Conservation (phyloP, 2,797 vertebrate genomes). For the Macrochelys suwanniensis region DNA sequence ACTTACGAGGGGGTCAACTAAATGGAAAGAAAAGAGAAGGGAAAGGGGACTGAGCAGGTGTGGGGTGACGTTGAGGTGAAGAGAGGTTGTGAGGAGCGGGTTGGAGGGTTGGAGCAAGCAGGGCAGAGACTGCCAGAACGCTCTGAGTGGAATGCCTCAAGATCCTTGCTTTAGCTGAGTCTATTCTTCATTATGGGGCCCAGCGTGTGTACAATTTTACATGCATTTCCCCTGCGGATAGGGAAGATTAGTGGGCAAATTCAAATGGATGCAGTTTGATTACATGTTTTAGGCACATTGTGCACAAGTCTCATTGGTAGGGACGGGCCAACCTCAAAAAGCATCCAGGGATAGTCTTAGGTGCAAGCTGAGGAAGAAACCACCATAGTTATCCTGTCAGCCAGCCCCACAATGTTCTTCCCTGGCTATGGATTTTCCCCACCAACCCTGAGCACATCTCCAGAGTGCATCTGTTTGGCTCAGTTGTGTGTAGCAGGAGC, state of each 20-base stretch:
- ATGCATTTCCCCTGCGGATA: neutral
- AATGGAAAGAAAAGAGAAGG: neutral
- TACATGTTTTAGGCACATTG: neutral
- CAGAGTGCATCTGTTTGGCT: neutral
- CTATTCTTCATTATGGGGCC: neutral
- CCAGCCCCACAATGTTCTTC: neutral
- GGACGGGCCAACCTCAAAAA: accelerated
- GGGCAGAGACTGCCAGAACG: neutral
- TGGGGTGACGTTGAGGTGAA: neutral
- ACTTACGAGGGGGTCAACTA: neutral
- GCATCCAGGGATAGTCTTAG: accelerated
- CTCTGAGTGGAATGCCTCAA: neutral
- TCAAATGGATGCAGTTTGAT: neutral
- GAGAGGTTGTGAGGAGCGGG: neutral
- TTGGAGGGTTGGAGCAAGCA: neutral
- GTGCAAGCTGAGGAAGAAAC: accelerated
- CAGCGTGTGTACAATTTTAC: neutral
- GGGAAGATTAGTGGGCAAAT: neutral
- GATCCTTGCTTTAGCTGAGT: neutral
- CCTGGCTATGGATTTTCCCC: neutral
- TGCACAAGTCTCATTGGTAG: neutral
- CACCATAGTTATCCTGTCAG: neutral
- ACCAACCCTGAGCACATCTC: neutral
- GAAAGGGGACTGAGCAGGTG: neutral
- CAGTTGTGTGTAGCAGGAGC: neutral